Conservation (phyloP, 2,888 invertebrate species). For the Laspeyria flexula region DNA sequence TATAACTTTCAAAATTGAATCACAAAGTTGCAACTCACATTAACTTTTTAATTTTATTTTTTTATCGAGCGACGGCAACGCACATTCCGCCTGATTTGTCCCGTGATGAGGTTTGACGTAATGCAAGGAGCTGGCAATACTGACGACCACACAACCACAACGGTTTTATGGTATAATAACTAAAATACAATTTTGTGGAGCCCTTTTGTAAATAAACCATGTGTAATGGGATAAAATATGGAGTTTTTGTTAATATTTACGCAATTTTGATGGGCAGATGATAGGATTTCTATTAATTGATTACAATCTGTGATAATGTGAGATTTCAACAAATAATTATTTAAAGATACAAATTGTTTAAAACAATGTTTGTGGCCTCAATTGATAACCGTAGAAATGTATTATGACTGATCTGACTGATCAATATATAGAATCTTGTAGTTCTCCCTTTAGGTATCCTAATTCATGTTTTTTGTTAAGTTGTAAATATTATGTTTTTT, state of each 20-base stretch:
- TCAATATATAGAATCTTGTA: no score
- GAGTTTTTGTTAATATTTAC: constrained; percentile 20
- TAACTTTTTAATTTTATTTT: constrained; percentile 47
- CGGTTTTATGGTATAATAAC: constrained; percentile 60
- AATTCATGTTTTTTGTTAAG: no score
- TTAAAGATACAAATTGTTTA: background rate
- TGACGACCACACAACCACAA: constrained; percentile 64
- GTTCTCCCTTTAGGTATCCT: no score
- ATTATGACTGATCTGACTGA: no score
- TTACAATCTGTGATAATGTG: constrained; percentile 2
- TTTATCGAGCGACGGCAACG: constrained; percentile 46
- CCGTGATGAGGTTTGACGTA: constrained; percentile 71
- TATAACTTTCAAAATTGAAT: constrained; percentile 8
- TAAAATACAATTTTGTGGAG: constrained; percentile 74
- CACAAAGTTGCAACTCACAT: constrained; percentile 7
- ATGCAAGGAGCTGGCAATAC: constrained; percentile 69
- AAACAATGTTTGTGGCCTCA: no score
- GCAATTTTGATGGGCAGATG: constrained; percentile 30
- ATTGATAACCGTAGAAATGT: no score
- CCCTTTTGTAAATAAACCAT: constrained; percentile 60
- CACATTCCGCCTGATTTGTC: constrained; percentile 65
- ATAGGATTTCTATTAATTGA: constrained; percentile 11
- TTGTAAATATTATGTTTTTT: no score
- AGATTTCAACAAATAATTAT: constrained; percentile 12
- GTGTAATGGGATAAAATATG: constrained; percentile 40